Conservation (phyloP, 92 coral and sea anemone species). For the Porites lobata region DNA sequence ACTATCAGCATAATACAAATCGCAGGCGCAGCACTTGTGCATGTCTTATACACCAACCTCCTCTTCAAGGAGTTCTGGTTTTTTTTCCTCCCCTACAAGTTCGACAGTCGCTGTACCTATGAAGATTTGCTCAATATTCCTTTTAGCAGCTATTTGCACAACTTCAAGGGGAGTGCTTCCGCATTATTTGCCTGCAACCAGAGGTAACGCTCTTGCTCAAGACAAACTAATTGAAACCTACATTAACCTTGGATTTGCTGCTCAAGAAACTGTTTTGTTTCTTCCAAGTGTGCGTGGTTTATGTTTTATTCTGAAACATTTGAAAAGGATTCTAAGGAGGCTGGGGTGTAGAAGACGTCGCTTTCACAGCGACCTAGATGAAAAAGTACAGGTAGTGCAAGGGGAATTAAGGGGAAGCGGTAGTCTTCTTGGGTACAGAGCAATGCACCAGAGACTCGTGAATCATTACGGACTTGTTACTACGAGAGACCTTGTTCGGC, state of each 20-base stretch:
- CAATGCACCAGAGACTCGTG: constrained; percentile 65
- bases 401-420: constrained; percentile 65
- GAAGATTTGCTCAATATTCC: background rate
- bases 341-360: constrained; percentile 46
- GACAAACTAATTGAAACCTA: constrained; percentile 46
- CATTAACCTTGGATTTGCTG: constrained; percentile 36
- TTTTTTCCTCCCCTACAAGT: background rate
- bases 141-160: background rate
- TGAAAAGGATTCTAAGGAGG: constrained; percentile 49
- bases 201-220: constrained; percentile 5
- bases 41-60: background rate
- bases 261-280: constrained; percentile 42
- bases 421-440: constrained; percentile 56
- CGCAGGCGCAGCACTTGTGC: background rate
- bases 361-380: constrained; percentile 23
- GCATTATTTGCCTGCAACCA: background rate
- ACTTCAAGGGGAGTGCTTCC: constrained; percentile 20
- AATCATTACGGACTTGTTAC: constrained; percentile 34
- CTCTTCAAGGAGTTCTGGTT: background rate
- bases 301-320: constrained; percentile 40
- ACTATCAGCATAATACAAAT: background rate
- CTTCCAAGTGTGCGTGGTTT: constrained; percentile 54
- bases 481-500: constrained; percentile 52
- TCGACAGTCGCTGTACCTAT: background rate
- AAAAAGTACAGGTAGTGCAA: constrained; percentile 33